A percentile compares a stretch with the other conserved stretches of the same genome.
phyloP scores from a whole-genome alignment of 2,888 invertebrate genomes.

The Apamea epomidion region DNA sequence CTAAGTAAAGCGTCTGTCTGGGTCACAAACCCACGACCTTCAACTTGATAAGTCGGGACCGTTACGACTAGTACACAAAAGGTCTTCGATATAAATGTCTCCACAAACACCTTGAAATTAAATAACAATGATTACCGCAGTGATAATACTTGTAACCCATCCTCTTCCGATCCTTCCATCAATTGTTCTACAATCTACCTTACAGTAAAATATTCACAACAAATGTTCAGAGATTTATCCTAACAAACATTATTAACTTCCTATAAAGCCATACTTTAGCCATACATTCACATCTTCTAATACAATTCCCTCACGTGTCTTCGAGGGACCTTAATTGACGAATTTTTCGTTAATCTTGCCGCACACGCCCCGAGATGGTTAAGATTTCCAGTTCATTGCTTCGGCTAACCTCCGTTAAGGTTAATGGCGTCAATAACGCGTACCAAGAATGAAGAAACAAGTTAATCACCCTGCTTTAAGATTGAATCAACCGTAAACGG shows the following conservation, averaged over 20 bases:
- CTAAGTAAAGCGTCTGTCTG: no score
- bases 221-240: neutral
- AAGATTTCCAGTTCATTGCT: slow-evolving; percentile 34
- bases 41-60: no score
- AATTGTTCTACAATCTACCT: neutral
- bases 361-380: slow-evolving; percentile 10
- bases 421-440: slow-evolving; percentile 7
- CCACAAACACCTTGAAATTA: no score
- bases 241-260: neutral
- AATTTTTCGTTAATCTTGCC: slow-evolving; percentile 48
- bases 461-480: neutral
- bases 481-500: neutral
- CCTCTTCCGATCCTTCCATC: no score
- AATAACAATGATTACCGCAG: no score
- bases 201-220: neutral
- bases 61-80: no score
- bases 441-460: neutral
- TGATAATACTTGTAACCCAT: no score
- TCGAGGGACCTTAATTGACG: slow-evolving; percentile 19
- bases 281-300: neutral
- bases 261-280: neutral
- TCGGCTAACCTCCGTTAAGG: neutral
- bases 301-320: slow-evolving; percentile 35
- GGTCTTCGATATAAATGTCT: no score
- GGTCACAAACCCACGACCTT: no score